Conservation (phyloP, 2,888 invertebrate genomes). For the Clusia tigrina region DNA sequence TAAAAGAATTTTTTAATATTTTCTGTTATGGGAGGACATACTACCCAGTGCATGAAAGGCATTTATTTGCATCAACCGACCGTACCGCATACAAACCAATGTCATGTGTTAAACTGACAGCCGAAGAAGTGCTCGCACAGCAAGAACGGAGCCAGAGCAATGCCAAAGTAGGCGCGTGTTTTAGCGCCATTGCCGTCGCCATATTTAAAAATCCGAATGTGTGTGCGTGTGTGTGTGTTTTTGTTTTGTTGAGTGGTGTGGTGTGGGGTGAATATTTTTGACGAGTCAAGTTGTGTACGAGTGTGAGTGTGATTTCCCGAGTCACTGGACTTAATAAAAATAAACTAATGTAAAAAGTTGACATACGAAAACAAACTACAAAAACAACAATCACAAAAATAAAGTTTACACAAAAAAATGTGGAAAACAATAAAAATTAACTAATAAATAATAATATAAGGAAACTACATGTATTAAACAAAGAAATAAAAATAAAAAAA, state of each 20-base stretch:
- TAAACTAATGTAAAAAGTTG: constrained; percentile 18
- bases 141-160: not conserved
- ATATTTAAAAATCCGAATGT: not conserved
- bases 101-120: not conserved
- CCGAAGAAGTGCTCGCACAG: not conserved
- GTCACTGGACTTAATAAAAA: constrained; percentile 27
- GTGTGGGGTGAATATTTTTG: constrained; percentile 7
- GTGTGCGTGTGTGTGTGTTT: not conserved
- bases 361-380: not conserved
- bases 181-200: not conserved
- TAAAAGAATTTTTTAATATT: too few relatives aligned
- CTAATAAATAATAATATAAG: not conserved
- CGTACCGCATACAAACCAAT: too few relatives aligned
- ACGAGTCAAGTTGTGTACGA: constrained; percentile 19
- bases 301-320: constrained; percentile 25
- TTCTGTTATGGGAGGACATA: too few relatives aligned
- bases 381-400: not conserved
- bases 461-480: not conserved
- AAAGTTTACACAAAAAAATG: too few relatives aligned
- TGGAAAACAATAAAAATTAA: too few relatives aligned
- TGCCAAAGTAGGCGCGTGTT: too few relatives aligned
- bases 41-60: too few relatives aligned
- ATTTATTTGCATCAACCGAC: too few relatives aligned
- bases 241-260: too few relatives aligned
- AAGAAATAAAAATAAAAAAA: not conserved